Base-by-base conservation (phyloP, 2,113 vertebrate species). In the Dolichallabes microphthalmus region DNA sequence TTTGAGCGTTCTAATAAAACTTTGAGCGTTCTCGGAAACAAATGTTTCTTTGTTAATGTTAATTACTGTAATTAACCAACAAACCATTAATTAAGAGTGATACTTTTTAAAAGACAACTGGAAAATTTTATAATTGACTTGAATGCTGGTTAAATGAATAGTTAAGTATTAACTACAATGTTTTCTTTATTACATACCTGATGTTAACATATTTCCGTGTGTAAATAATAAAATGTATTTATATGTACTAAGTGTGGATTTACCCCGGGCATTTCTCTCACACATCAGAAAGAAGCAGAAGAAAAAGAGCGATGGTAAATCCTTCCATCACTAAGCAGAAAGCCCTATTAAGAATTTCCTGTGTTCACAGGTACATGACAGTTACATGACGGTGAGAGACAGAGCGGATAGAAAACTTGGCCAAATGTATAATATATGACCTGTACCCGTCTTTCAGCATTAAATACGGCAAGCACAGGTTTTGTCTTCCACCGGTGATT, bases 371-470 rank as follows among this genome's bases (percentile, higher is more conserved):
- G 19, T 73, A 73, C 69, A 50, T 74, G 68, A 74, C 22, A 61
- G 55, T 19, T 60, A 82, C 82, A 83, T 73, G 82, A 60, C 68
- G 60, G 32, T 19, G 68, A 45, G 53, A 60, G 53, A 58, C 68
- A 61, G 68, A 45, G 25, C 13, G 15, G 82, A 74, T 27, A 83
- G 52, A 71, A 27, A 60, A 22, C 52, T 39, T 78, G 60, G 22
- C 32, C 22, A 50, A 71, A 86, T 3, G 20, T 55, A 45, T 19
- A 14, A 45, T 3, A 39, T n/a, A 61, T 27, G 68, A 45, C 53
- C 60, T 30, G 27, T 19, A 20, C 32, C 13, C 27, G 5, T 60
- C 81, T 35, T 17, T 3, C n/a, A 22, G 9, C 66, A 39, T 15
- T 20, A 1, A 39, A 73, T 69, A 57, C 53, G 5, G 27, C 15